Evolutionary conservation across 2,797 vertebrate species (phyloP), one percentile per base, ranked within the genome.

Genomic region (Thamnophis elegans): DNA sequence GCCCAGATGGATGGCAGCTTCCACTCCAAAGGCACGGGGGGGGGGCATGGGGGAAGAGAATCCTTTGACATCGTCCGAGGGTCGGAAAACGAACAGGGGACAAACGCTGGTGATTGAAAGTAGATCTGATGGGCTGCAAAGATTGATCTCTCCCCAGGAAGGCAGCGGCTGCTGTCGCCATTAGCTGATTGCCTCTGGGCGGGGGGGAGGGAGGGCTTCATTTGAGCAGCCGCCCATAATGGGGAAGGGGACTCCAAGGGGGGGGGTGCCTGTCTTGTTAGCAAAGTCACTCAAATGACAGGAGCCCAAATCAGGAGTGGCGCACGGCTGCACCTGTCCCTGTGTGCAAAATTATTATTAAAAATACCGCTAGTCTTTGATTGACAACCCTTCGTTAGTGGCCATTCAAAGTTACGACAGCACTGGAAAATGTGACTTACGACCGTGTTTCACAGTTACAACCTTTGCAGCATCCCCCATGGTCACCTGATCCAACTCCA

Each of bases 131-230:
- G 5, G 56, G 32, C 8, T 32, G 85, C 8, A 1, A 22, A 56
- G 56, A 90, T 93, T 88, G 89, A 93, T 93, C 55, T 68, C 42
- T 88, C 89, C n/a, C 58, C 36, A 18, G 65, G 42, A 88, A 88
- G 2, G 14, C 25, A 20, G 47, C 26, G 1, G 73, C 32, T 7
- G 22, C 88, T 5, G 2, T 0, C 60, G 0, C 88, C 89, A 92
- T 93, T 93, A 92, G 91, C 85, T 92, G 85, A 92, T 93, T 92
- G 89, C 53, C 65, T 92, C 85, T 90, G 47, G 85, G 25, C 14
- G 5, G 25, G 14, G n/a, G n/a, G n/a, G n/a, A n/a, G 47, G 5
- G 47, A 5, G 47, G 42, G 42, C n/a, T n/a, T n/a, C n/a, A n/a
- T n/a, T n/a, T n/a, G 88, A 88, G 26, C 20, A 73, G 32, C 65